These are phyloP conservation scores for Sprattus sprattus DNA, from an alignment of 2,113 vertebrate species.

Conservation along the genomic window DNA sequence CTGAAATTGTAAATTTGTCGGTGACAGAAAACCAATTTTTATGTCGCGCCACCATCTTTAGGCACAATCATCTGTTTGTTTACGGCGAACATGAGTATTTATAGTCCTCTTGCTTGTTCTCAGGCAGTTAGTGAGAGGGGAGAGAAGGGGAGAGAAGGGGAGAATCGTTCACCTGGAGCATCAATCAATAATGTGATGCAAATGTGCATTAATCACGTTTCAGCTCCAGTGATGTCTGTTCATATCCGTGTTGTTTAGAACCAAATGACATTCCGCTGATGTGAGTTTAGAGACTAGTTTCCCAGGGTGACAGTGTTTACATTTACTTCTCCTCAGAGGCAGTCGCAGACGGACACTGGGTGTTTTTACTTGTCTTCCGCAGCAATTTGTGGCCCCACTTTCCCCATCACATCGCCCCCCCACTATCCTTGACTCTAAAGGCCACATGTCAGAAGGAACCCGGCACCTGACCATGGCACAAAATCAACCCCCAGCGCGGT, in stretches of 20 bases:
- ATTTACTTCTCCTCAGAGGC: neutral
- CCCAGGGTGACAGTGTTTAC: neutral
- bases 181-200: constrained; percentile 29
- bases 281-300: neutral
- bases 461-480: neutral
- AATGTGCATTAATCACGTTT: constrained; percentile 26
- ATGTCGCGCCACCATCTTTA: neutral
- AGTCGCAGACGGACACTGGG: neutral
- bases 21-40: constrained; percentile 7
- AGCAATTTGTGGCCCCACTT: neutral
- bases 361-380: neutral
- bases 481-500: neutral
- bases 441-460: neutral
- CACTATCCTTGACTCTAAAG: neutral
- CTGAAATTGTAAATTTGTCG: neutral
- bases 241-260: neutral
- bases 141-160: neutral
- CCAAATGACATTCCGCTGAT: neutral
- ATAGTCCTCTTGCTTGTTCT: constrained; percentile 4
- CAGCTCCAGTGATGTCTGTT: neutral
- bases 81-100: constrained; percentile 10
- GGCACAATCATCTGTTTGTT: constrained; percentile 14
- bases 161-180: constrained; percentile 16
- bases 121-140: neutral
- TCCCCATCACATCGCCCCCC: neutral